These are phyloP conservation scores for Pomacea maculata DNA, from an alignment of 1,140 invertebrate genomes.

Conservation along the genomic window DNA sequence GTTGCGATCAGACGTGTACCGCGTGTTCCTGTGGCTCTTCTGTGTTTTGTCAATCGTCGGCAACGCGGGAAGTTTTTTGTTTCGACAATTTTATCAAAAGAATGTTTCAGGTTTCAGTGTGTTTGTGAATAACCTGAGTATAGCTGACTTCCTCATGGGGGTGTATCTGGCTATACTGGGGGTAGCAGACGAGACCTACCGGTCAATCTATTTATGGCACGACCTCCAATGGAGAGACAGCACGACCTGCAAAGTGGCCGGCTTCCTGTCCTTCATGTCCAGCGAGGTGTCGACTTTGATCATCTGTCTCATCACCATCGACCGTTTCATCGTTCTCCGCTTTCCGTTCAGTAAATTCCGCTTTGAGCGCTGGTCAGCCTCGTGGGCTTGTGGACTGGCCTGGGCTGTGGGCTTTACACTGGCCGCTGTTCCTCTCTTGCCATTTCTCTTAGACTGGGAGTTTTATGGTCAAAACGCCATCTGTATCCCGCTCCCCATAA, in stretches of 20 bases:
- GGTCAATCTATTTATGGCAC: conserved; percentile 39
- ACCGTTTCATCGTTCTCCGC: conserved; percentile 45
- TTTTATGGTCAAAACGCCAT: conserved; percentile 38
- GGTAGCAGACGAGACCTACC: conserved; percentile 19
- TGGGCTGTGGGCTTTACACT: conserved; percentile 30
- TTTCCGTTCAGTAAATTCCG: conserved; percentile 41
- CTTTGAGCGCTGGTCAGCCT: conserved; percentile 16
- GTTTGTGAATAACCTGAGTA: conserved; percentile 40
- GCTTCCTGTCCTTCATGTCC: conserved; percentile 45
- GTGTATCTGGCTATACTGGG: conserved; percentile 25
- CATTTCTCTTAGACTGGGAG: conserved; percentile 7
- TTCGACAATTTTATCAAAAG: conserved; percentile 14
- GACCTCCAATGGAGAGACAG: conserved; percentile 45
- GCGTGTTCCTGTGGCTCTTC: conserved; percentile 37
- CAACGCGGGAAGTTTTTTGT: conserved; percentile 28
- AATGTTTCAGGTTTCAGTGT: conserved; percentile 30
- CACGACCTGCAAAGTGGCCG: conserved; percentile 39
- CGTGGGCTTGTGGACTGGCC: background rate
- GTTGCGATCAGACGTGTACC: conserved; percentile 26
- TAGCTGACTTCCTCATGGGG: conserved; percentile 27
- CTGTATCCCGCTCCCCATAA: conserved; percentile 37
- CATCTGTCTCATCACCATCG: conserved; percentile 48
- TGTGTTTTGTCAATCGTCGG: conserved; percentile 33
- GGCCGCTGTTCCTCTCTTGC: conserved; percentile 20
- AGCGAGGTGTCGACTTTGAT: conserved; percentile 46